phyloP scores from a whole-genome alignment of 1,140 invertebrate species.

The Cyphomyrmex costatus region DNA sequence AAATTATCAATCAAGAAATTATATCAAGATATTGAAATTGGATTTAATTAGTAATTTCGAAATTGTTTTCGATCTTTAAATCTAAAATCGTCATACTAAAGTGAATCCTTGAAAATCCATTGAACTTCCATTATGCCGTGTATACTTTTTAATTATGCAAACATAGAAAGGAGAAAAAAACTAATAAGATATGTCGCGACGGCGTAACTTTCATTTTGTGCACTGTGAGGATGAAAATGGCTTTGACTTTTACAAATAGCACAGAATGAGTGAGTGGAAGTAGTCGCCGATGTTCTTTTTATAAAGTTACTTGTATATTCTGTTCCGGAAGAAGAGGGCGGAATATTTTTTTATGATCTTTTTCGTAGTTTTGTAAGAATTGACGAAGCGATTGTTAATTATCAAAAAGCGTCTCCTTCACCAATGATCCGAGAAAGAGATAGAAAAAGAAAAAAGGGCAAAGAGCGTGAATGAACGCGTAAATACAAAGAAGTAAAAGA shows the following conservation, averaged over 20 bases:
- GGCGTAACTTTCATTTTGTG: slow-evolving; percentile 36
- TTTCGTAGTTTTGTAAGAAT: slow-evolving; percentile 21
- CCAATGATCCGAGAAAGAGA: slow-evolving; percentile 17
- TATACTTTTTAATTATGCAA: slow-evolving; percentile 38
- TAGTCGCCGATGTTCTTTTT: slow-evolving; percentile 44
- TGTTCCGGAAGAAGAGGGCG: neutral
- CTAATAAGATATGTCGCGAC: slow-evolving; percentile 10
- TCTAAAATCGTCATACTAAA: slow-evolving; percentile 46
- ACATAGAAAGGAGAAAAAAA: slow-evolving; percentile 37
- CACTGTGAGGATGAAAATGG: neutral
- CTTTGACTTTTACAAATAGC: slow-evolving; percentile 12
- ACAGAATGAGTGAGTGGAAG: neutral
- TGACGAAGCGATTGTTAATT: slow-evolving; percentile 23
- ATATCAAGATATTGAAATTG: neutral
- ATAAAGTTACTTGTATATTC: slow-evolving; percentile 39
- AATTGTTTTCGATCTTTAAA: neutral
- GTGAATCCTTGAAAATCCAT: slow-evolving; percentile 57
- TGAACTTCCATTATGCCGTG: slow-evolving; percentile 71
- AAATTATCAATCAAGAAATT: slow-evolving; percentile 8
- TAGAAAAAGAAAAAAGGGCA: slow-evolving; percentile 30
- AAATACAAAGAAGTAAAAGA: neutral
- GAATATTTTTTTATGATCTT: slow-evolving; percentile 32
- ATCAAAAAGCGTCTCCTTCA: slow-evolving; percentile 25
- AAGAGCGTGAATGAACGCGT: slow-evolving; percentile 12
- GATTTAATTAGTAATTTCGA: slow-evolving; percentile 7